These are phyloP conservation scores for Rhineura floridana DNA, from an alignment of 2,113 vertebrate species.

Conservation along the genomic window DNA sequence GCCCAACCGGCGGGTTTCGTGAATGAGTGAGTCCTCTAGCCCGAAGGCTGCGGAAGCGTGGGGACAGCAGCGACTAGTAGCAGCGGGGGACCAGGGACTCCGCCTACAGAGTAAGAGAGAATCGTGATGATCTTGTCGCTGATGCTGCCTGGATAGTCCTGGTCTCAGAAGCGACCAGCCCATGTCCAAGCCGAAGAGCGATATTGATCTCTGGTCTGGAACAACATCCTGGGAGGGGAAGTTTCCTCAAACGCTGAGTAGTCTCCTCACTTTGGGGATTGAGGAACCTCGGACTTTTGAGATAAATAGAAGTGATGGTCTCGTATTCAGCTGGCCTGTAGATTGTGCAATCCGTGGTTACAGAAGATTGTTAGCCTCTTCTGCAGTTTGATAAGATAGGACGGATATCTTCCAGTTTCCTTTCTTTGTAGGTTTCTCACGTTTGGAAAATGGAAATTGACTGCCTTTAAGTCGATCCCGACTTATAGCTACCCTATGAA, in stretches of 20 bases:
- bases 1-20: neutral
- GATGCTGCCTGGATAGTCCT: neutral
- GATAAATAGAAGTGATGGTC: neutral
- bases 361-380: neutral
- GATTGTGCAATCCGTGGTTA: neutral
- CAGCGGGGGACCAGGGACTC: neutral
- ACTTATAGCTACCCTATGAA: too few species aligned
- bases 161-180: neutral
- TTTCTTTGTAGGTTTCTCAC: neutral
- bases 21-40: neutral
- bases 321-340: neutral
- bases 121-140: neutral
- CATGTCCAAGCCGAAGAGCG: neutral
- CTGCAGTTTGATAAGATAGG: neutral
- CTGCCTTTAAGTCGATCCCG: too few species aligned
- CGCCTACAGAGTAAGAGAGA: neutral
- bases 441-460: too few species aligned
- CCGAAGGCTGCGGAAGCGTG: neutral
- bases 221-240: neutral
- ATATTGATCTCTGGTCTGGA: neutral
- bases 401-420: neutral
- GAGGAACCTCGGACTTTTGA: neutral
- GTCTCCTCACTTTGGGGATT: too few species aligned
- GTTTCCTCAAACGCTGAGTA: neutral
- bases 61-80: neutral